Conservation (phyloP, 2,888 invertebrate genomes). For the Eupeodes latifasciatus region DNA sequence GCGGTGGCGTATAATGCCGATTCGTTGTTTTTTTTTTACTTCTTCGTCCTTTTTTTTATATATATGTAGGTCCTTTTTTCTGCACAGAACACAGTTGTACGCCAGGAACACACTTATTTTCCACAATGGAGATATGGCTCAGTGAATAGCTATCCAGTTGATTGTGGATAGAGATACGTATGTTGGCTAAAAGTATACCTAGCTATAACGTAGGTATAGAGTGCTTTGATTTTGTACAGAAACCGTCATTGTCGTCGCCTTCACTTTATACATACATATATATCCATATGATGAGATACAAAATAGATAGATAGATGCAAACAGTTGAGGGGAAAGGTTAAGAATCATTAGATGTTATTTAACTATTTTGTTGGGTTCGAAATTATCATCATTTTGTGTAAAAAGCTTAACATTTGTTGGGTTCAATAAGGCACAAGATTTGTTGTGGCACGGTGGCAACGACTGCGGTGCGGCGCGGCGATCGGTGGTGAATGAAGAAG, state of each 20-base stretch:
- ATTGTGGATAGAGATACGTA: slow-evolving; percentile 68
- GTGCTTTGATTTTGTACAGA: slow-evolving; percentile 72
- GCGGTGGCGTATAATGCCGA: slow-evolving; percentile 73
- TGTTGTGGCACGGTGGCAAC: neutral
- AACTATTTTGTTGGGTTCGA: slow-evolving; percentile 51
- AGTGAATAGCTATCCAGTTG: slow-evolving; percentile 74
- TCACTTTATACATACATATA: neutral
- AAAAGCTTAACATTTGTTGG: slow-evolving; percentile 48
- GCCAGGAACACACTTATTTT: slow-evolving; percentile 76
- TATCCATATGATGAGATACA: slow-evolving; percentile 53
- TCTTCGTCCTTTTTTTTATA: slow-evolving; percentile 24
- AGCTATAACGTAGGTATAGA: slow-evolving; percentile 33
- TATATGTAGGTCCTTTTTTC: slow-evolving; percentile 38
- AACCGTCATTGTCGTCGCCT: slow-evolving; percentile 23
- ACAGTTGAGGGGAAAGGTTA: slow-evolving; percentile 69
- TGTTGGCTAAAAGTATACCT: slow-evolving; percentile 1
- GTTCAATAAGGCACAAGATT: slow-evolving; percentile 32
- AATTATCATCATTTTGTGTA: slow-evolving; percentile 41
- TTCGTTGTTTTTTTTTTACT: slow-evolving; percentile 49
- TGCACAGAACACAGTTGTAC: slow-evolving; percentile 64
- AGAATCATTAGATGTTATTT: slow-evolving; percentile 63
- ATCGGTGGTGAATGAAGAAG: no score
- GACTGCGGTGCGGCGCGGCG: no score
- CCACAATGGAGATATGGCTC: slow-evolving; percentile 75
- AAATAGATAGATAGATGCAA: slow-evolving; percentile 41